Conservation (phyloP, 2,797 vertebrate genomes). For the Sebastiscus tertius region DNA sequence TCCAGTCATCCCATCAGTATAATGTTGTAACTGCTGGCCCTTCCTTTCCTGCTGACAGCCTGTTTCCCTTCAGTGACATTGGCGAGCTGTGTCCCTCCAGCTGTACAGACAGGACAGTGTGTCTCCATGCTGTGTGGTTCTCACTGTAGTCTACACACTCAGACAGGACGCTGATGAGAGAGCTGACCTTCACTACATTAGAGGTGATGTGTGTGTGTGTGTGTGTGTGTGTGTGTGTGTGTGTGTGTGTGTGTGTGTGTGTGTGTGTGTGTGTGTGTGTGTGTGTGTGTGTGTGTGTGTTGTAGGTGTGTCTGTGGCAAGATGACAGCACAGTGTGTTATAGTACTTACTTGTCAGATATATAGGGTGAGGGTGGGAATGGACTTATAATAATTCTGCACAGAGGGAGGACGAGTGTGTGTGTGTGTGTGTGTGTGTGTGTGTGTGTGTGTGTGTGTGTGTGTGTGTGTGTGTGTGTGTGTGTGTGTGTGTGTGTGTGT, state of each 20-base stretch:
- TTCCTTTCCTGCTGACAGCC: constrained; percentile 26
- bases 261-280: not conserved
- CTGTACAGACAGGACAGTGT: constrained; percentile 29
- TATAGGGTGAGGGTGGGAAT: constrained; percentile 37
- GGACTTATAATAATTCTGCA: constrained; percentile 36
- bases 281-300: too few relatives aligned
- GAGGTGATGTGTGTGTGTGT: constrained; percentile 21
- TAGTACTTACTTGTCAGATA: constrained; percentile 35
- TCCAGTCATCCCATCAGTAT: not conserved
- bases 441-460: not conserved
- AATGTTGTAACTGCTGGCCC: constrained; percentile 12
- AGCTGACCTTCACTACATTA: constrained; percentile 53
- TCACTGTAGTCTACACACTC: constrained; percentile 44
- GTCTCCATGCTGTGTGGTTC: constrained; percentile 38
- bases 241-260: not conserved
- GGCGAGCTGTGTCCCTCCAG: constrained; percentile 26
- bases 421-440: constrained; percentile 20
- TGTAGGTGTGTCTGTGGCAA: constrained; percentile 4
- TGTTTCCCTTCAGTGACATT: constrained; percentile 42
- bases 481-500: not conserved
- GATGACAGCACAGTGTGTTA: constrained; percentile 37
- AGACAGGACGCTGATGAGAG: constrained; percentile 55
- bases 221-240: not conserved
- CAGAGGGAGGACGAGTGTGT: constrained; percentile 1
- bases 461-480: not conserved